Evolutionary conservation across 2,888 invertebrate genomes (phyloP).

Genomic region (Leucoptera coffeella): DNA sequence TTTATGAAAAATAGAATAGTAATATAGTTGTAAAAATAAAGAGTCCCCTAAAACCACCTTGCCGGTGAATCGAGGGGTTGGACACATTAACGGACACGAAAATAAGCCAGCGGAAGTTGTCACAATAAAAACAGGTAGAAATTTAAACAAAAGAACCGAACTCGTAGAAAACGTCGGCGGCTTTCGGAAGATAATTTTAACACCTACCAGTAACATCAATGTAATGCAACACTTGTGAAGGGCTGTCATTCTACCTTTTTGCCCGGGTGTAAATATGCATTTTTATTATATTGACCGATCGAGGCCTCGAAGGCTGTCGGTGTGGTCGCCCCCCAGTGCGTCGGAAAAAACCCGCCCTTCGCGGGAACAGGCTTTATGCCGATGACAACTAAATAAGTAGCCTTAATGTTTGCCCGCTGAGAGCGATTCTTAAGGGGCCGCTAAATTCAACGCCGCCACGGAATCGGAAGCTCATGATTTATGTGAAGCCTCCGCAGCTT

Average conservation of each 20-base stretch:
- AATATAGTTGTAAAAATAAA: too few species aligned
- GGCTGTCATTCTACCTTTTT: conserved; percentile 8
- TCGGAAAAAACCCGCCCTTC: conserved; percentile 22
- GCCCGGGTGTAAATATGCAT: conserved; percentile 41
- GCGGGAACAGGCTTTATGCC: conserved; percentile 29
- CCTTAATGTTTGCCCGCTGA: conserved; percentile 12
- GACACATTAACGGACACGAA: too few species aligned
- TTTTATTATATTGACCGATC: conserved; percentile 47
- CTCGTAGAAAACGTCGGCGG: too few species aligned
- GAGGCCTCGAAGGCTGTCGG: conserved; percentile 23
- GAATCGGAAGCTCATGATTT: conserved; percentile 30
- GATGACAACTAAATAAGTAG: conserved; percentile 34
- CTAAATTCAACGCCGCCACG: conserved; percentile 36
- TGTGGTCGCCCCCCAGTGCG: conserved; percentile 45
- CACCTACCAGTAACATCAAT: too few species aligned
- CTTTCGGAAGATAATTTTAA: too few species aligned
- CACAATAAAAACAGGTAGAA: too few species aligned
- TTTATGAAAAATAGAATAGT: too few species aligned
- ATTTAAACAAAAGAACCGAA: too few species aligned
- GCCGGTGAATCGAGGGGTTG: too few species aligned
- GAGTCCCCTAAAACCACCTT: too few species aligned
- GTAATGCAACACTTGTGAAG: too few species aligned
- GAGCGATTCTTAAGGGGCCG: conserved; percentile 25
- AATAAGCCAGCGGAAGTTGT: too few species aligned
- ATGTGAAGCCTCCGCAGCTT: conserved; percentile 33